Evolutionary conservation across 37 sponge, comb jelly and placozoan species (phyloP).

Genomic region (Chondrosia reniformis): DNA sequence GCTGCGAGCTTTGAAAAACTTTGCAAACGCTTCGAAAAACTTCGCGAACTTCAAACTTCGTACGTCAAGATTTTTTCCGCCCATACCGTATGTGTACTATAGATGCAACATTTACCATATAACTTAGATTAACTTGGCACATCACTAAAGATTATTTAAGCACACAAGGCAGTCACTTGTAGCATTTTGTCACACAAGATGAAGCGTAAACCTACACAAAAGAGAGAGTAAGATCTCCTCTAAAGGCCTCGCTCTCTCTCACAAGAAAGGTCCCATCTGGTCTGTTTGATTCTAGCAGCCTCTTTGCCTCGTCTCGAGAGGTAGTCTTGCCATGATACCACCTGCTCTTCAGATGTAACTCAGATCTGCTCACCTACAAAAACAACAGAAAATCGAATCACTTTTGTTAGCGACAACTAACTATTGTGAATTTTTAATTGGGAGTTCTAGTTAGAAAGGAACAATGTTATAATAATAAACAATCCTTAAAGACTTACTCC

Average conservation of each 20-base stretch:
- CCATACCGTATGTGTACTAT: too few species aligned
- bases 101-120: background rate
- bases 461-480: too few species aligned
- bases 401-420: too few species aligned
- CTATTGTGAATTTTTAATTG: background rate
- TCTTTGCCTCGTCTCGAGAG: conserved; percentile 65
- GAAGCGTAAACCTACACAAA: conserved; percentile 57
- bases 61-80: too few species aligned
- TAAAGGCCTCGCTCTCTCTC: conserved; percentile 88
- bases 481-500: background rate
- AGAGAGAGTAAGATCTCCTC: conserved; percentile 87
- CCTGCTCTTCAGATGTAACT: conserved; percentile 58
- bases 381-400: background rate
- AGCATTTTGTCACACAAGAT: background rate
- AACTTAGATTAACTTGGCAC: background rate
- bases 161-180: background rate
- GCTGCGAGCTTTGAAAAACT: too few species aligned
- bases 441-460: background rate
- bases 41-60: too few species aligned
- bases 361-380: conserved; percentile 29
- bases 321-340: conserved; percentile 87
- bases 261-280: conserved; percentile 89
- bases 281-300: conserved; percentile 66
- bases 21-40: too few species aligned
- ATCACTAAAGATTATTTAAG: background rate